A percentile compares a stretch with the other conserved stretches of the same genome.
These are phyloP conservation scores for Orius laevigatus DNA, from an alignment of 1,140 invertebrate species.

Conservation along the genomic window DNA sequence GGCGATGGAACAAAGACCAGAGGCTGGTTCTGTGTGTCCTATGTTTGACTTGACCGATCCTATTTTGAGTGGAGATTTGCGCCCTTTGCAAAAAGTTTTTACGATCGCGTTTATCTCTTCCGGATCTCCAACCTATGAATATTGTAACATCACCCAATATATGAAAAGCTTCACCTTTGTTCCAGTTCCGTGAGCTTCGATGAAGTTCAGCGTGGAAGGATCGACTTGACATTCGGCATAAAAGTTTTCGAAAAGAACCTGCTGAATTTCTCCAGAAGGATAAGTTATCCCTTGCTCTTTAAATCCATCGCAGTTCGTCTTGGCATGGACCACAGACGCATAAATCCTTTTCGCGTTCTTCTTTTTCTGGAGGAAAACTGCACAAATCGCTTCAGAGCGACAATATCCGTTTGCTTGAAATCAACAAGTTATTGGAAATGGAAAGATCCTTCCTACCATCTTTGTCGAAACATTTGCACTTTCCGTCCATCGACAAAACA, in stretches of 20 bases:
- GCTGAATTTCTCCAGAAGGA: constrained; percentile 70
- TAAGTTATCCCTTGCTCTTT: constrained; percentile 83
- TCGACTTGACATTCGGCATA: constrained; percentile 69
- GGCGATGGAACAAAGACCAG: constrained; percentile 65
- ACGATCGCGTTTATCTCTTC: constrained; percentile 77
- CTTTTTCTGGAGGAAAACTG: constrained; percentile 65
- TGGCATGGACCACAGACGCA: constrained; percentile 46
- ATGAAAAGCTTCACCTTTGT: no score
- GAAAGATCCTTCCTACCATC: constrained; percentile 29
- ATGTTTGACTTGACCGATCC: constrained; percentile 89
- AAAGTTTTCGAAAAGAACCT: constrained; percentile 59
- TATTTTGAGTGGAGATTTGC: constrained; percentile 52
- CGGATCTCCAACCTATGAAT: constrained; percentile 64
- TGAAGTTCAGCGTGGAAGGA: constrained; percentile 51
- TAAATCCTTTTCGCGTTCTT: constrained; percentile 63
- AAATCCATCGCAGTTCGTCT: constrained; percentile 74
- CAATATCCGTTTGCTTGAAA: constrained; percentile 49
- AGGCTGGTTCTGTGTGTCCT: constrained; percentile 82
- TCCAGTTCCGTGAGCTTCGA: constrained; percentile 86
- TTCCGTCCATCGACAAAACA: constrained; percentile 69
- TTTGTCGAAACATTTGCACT: constrained; percentile 79
- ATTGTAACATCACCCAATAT: no score
- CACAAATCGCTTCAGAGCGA: constrained; percentile 55
- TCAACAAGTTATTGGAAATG: no score
- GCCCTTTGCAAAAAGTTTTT: constrained; percentile 54